Base-by-base conservation (phyloP, 2,113 vertebrate genomes). In the Cyprinodon variegatus region DNA sequence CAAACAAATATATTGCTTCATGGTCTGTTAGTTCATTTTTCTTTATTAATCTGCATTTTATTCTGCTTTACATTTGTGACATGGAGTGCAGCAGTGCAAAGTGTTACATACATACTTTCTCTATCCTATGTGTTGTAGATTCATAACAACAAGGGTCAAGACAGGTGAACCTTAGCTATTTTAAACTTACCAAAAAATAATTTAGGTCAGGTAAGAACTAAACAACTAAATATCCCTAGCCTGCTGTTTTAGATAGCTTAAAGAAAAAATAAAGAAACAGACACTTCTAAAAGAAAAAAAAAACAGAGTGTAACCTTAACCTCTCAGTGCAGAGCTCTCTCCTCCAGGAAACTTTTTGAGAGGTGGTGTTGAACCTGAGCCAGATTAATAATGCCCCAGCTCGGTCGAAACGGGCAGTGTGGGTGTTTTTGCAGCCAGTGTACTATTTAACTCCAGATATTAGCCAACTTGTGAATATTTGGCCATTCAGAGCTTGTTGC, bases 401-500 rank as follows among this genome's bases (percentile, higher is more conserved):
- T 70, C 53, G 62, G 70, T 72, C 68, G 15, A 73, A 70, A 65
- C 43, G 53, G 63, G 59, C 60, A 40, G 63, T 65, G 77, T 81
- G 81, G 41, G 81, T 72, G 73, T 71, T 61, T 70, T 9, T 11
- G 14, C 59, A 71, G 59, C 37, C 41, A 61, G 66, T 72, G 75
- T 68, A 67, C 64, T 68, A 65, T 59, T 66, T 78, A 41, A 82
- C 82, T 76, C 68, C 57, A 57, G 59, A 83, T 79, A 83, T 85
- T 76, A 85, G 65, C 83, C 85, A 72, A 82, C 88, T 72, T 89
- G 79, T 87, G 72, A 86, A 83, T 83, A 80, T 90, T 88, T 89
- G 50, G 88, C 69, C 59, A 73, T 38, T 68, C 69, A 59, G 75
- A 77, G 43, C 15, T 45, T 61, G 71, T 13, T 76, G 40, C 62